phyloP scores from a whole-genome alignment of 2,113 vertebrate species.

The Larimichthys polyactis region DNA sequence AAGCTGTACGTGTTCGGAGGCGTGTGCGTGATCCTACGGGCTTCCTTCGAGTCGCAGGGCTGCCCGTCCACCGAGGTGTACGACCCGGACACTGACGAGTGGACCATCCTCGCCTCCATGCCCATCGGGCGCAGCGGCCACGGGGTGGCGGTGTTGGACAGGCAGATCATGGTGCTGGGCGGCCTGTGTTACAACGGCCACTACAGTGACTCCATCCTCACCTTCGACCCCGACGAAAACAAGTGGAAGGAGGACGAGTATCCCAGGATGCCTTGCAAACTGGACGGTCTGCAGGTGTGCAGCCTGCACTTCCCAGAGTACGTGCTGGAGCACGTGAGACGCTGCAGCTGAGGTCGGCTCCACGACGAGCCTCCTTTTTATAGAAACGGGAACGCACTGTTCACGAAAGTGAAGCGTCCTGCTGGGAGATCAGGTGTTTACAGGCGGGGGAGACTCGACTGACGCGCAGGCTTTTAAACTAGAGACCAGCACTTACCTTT shows the following conservation, averaged over 20 bases:
- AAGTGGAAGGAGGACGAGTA: constrained; percentile 99
- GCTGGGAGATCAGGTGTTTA: constrained; percentile 59
- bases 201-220: constrained; percentile 99
- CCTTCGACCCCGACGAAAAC: constrained; percentile 98
- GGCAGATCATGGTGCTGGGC: constrained; percentile 99
- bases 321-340: constrained; percentile 95
- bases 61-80: constrained; percentile 99
- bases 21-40: constrained; percentile 96
- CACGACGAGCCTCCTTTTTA: constrained; percentile 51
- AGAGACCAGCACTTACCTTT: constrained; percentile 77
- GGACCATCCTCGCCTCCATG: constrained; percentile 99
- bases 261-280: constrained; percentile 99
- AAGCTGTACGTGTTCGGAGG: constrained; percentile 99
- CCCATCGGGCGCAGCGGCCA: constrained; percentile 99
- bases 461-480: constrained; percentile 68
- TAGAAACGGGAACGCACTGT: constrained; percentile 30
- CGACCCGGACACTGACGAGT: constrained; percentile 95
- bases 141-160: constrained; percentile 96
- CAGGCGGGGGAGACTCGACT: constrained; percentile 65
- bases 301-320: constrained; percentile 98
- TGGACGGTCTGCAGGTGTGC: constrained; percentile 98
- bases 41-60: constrained; percentile 98
- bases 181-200: constrained; percentile 99
- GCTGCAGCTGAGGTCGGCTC: constrained; percentile 90
- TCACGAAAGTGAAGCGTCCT: constrained; percentile 22